phyloP scores from a whole-genome alignment of 2,113 vertebrate genomes.

The Sterrhoptilus dennistouni region DNA sequence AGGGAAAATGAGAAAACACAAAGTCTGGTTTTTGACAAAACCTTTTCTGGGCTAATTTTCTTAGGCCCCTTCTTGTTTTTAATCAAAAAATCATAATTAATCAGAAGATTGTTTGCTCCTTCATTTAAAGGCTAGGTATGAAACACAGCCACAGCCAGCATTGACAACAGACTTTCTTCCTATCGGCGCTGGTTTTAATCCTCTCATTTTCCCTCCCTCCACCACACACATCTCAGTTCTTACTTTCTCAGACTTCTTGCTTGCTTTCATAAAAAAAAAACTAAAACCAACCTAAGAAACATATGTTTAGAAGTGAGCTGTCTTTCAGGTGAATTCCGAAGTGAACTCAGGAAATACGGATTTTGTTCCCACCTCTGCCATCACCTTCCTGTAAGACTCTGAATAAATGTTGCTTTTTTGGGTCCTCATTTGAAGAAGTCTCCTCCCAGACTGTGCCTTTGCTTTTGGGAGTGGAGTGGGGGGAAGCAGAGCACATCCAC shows the following conservation, averaged over 20 bases:
- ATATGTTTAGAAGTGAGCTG: neutral
- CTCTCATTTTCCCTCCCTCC: neutral
- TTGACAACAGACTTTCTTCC: neutral
- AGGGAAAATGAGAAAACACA: neutral
- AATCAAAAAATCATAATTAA: too few species aligned
- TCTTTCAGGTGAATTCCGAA: neutral
- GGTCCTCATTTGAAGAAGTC: neutral
- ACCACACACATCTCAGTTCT: fast-evolving
- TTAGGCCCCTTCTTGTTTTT: neutral
- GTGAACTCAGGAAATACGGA: fast-evolving
- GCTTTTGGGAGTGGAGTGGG: neutral
- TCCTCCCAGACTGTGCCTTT: neutral
- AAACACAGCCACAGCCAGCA: neutral
- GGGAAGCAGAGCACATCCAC: neutral
- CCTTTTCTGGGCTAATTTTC: neutral
- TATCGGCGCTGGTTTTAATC: neutral
- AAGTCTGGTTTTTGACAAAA: neutral
- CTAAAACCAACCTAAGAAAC: neutral
- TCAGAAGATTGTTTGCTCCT: neutral
- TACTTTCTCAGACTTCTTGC: neutral
- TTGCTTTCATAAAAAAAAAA: neutral
- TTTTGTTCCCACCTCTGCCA: neutral
- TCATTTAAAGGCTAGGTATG: neutral
- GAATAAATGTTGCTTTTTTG: fast-evolving
- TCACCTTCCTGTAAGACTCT: neutral